Evolutionary conservation across 2,113 vertebrate species (phyloP).

Genomic region (Melierax canorus): DNA sequence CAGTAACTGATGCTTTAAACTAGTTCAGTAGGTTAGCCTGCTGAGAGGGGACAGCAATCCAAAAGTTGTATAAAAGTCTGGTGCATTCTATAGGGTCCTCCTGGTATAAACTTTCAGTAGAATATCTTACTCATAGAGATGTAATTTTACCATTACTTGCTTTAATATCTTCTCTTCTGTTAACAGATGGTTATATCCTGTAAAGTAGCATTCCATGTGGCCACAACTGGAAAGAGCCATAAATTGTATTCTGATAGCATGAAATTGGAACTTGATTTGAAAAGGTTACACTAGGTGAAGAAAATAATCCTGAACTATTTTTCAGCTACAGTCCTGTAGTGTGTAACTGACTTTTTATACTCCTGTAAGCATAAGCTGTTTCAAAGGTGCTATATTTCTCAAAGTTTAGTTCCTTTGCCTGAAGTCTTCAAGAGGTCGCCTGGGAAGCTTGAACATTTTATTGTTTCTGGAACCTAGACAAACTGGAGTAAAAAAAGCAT

Average conservation of each 20-base stretch:
- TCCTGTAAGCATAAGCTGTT: conserved; percentile 5
- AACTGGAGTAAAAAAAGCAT: not conserved
- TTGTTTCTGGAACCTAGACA: conserved; percentile 1
- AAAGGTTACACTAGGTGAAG: conserved; percentile 14
- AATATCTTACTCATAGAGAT: not conserved
- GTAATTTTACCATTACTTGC: not conserved
- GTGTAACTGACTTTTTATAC: conserved; percentile 6
- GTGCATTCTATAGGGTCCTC: not conserved
- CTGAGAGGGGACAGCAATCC: not conserved
- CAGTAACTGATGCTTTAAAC: not conserved
- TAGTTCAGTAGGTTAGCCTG: not conserved
- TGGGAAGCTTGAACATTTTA: conserved; percentile 16
- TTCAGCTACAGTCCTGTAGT: not conserved
- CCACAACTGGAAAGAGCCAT: not conserved
- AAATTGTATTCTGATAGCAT: conserved; percentile 27
- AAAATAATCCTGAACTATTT: conserved; percentile 34
- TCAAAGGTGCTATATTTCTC: not conserved
- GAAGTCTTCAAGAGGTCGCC: not conserved
- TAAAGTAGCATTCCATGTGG: not conserved
- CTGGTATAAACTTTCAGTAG: not conserved
- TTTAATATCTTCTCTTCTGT: not conserved
- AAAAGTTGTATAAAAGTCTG: not conserved
- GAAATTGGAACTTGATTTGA: conserved; percentile 48
- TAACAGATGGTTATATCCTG: not conserved
- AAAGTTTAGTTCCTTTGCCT: not conserved